Evolutionary conservation across 2,113 vertebrate genomes (phyloP).

Genomic region (Brachypodius melanocephalos): DNA sequence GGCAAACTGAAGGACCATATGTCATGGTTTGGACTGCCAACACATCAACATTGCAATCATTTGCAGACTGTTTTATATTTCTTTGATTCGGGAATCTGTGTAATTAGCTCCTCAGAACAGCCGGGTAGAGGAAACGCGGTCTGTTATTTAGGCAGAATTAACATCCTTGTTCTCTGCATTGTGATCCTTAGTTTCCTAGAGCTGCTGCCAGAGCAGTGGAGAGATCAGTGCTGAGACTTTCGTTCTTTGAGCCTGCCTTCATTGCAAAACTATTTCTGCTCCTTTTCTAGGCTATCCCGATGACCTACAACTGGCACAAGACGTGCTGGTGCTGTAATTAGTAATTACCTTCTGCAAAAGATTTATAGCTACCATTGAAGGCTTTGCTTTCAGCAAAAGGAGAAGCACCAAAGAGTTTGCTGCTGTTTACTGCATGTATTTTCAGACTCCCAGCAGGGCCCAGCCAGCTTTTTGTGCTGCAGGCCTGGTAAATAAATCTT

Average conservation of each 20-base stretch:
- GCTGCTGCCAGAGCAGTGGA: background rate
- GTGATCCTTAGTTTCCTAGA: constrained; percentile 10
- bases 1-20: constrained; percentile 66
- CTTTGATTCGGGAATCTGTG: constrained; percentile 48
- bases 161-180: constrained; percentile 49
- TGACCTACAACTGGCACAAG: background rate
- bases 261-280: constrained; percentile 30
- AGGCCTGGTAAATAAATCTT: constrained; percentile 15
- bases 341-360: constrained; percentile 12
- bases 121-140: constrained; percentile 25
- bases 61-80: constrained; percentile 63
- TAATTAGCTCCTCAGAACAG: constrained; percentile 62
- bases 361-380: background rate
- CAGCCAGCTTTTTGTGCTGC: background rate
- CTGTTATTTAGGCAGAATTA: constrained; percentile 67
- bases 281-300: background rate
- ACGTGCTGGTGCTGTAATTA: constrained; percentile 4
- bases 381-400: background rate
- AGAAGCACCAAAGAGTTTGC: background rate
- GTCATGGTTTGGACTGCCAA: constrained; percentile 59
- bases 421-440: background rate
- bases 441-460: background rate
- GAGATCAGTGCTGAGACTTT: constrained; percentile 4
- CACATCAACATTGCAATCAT: constrained; percentile 55
- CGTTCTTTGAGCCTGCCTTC: background rate